Evolutionary conservation across 1,140 invertebrate species (phyloP).

Genomic region (Drosophila yakuba): DNA sequence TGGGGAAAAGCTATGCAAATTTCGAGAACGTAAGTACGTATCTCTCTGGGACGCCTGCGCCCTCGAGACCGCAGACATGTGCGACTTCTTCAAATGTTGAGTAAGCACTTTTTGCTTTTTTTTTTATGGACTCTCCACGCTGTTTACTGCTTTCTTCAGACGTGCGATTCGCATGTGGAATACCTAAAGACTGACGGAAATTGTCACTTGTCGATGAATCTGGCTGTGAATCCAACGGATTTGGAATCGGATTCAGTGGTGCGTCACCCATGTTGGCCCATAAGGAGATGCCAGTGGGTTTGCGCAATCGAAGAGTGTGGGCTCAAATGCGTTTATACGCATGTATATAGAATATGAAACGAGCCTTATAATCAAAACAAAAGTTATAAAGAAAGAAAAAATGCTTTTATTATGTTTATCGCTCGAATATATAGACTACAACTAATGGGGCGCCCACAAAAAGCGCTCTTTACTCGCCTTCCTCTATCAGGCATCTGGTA

Average conservation of each 20-base stretch:
- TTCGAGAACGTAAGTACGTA: conserved; percentile 35
- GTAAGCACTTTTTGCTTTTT: conserved; percentile 14
- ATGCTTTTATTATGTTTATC: conserved; percentile 36
- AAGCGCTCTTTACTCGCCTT: conserved; percentile 22
- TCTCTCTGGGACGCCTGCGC: conserved; percentile 49
- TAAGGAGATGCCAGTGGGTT: conserved; percentile 33
- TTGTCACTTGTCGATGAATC: conserved; percentile 39
- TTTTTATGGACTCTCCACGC: conserved; percentile 24
- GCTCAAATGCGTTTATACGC: conserved; percentile 15
- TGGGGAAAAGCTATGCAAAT: conserved; percentile 45
- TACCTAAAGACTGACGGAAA: conserved; percentile 43
- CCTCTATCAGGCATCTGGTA: conserved; percentile 24
- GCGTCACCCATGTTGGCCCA: conserved; percentile 30
- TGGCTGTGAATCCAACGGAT: not conserved
- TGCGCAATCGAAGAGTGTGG: conserved; percentile 38
- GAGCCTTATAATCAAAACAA: conserved; percentile 37
- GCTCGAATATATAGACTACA: conserved; percentile 32
- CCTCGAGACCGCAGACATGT: conserved; percentile 3
- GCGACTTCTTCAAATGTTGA: conserved; percentile 20
- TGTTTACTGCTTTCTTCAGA: conserved; percentile 35
- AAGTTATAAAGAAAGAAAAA: not conserved
- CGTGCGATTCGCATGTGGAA: conserved; percentile 45
- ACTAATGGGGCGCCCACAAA: conserved; percentile 42
- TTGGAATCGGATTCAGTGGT: not conserved
- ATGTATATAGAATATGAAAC: not conserved